Conservation (phyloP, 2,888 invertebrate species). For the Boloria selene region DNA sequence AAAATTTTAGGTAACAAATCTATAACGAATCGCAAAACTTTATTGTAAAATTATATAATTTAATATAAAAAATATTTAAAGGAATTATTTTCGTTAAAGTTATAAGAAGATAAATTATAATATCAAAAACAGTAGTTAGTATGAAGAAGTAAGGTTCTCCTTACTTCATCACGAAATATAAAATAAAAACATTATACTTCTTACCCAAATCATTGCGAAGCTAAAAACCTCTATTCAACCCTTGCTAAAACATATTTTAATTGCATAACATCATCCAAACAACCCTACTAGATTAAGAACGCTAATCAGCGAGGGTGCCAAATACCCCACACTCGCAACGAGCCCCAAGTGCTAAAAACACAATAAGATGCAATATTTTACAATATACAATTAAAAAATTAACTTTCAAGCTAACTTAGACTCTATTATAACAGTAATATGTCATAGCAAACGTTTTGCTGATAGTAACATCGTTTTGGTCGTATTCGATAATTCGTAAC, state of each 20-base stretch:
- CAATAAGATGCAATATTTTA: conserved; percentile 72
- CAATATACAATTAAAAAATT: conserved; percentile 37
- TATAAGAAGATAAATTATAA: no score
- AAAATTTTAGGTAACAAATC: no score
- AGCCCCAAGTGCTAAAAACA: conserved; percentile 79
- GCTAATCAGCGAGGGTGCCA: conserved; percentile 80
- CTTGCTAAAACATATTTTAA: neutral
- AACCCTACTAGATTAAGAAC: conserved; percentile 77
- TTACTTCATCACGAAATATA: no score
- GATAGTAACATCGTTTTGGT: conserved; percentile 39
- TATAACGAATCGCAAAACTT: no score
- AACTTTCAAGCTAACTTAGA: conserved; percentile 33
- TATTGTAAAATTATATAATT: no score
- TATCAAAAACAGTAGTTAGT: no score
- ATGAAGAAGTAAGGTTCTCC: no score
- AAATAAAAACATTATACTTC: no score
- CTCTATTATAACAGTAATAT: conserved; percentile 44
- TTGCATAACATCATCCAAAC: conserved; percentile 55
- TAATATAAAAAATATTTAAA: no score
- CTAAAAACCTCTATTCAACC: no score
- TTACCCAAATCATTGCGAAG: no score
- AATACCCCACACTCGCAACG: conserved; percentile 61
- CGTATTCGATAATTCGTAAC: conserved; percentile 69
- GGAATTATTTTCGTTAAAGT: no score
- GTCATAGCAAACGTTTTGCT: conserved; percentile 7